Evolutionary conservation across 2,888 invertebrate species (phyloP).

Genomic region (Nudaria mundana): DNA sequence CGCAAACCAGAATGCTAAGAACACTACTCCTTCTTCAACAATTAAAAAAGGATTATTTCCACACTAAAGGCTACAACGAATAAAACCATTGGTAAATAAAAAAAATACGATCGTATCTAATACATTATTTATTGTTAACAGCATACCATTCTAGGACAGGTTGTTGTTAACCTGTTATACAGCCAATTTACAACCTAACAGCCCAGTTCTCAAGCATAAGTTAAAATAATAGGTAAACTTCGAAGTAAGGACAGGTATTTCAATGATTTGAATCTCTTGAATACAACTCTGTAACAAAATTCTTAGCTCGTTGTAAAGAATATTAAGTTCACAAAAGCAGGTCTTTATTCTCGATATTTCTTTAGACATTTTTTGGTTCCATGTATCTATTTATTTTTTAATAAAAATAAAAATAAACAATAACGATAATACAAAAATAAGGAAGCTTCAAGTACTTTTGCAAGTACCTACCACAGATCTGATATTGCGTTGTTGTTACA

Average conservation of each 20-base stretch:
- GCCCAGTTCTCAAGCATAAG: constrained; percentile 6
- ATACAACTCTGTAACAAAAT: neutral
- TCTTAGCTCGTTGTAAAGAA: too few relatives aligned
- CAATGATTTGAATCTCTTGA: constrained; percentile 6
- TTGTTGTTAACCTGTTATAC: constrained; percentile 5
- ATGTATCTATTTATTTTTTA: too few relatives aligned
- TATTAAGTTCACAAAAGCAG: too few relatives aligned
- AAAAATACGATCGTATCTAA: neutral
- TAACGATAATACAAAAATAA: constrained; percentile 11
- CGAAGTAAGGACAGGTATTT: constrained; percentile 7
- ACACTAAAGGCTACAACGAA: too few relatives aligned
- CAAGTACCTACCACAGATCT: constrained; percentile 14
- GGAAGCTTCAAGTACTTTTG: constrained; percentile 22
- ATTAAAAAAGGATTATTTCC: too few relatives aligned
- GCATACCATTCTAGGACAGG: constrained; percentile 2
- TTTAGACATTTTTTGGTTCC: too few relatives aligned
- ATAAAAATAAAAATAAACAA: neutral
- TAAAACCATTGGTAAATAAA: neutral
- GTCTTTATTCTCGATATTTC: too few relatives aligned
- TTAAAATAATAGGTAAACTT: neutral
- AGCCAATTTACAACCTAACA: neutral
- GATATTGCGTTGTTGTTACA: constrained; percentile 6
- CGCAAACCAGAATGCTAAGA: too few relatives aligned
- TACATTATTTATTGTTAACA: neutral
- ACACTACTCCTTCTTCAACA: too few relatives aligned